phyloP scores from a whole-genome alignment of 2,888 invertebrate species.

The Aphelenchoides bicaudatus region DNA sequence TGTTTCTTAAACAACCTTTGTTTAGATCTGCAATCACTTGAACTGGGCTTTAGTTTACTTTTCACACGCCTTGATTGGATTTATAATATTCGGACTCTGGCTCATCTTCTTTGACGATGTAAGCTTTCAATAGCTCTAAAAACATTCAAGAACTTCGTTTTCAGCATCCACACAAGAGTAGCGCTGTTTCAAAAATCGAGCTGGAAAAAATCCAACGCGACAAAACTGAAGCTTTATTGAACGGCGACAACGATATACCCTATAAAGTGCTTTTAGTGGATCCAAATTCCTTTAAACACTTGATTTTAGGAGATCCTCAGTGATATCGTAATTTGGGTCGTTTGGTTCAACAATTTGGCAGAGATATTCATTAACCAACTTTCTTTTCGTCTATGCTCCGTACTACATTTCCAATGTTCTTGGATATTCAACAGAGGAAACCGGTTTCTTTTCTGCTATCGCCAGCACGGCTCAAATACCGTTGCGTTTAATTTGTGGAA shows the following conservation, averaged over 20 bases:
- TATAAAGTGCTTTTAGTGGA: slow-evolving; percentile 19
- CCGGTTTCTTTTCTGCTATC: slow-evolving; percentile 15
- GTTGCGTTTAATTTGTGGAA: slow-evolving; percentile 15
- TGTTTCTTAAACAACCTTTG: neutral
- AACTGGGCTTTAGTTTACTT: no score
- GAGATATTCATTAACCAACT: slow-evolving; percentile 20
- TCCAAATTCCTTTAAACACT: neutral
- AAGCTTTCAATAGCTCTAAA: no score
- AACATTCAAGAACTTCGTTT: no score
- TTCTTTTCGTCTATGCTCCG: slow-evolving; percentile 16
- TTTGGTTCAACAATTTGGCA: slow-evolving; percentile 19
- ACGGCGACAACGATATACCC: slow-evolving; percentile 23
- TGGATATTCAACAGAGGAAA: slow-evolving; percentile 9
- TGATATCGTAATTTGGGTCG: neutral
- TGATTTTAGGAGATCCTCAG: slow-evolving; percentile 14
- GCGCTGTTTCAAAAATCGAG: slow-evolving; percentile 22
- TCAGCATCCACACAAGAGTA: slow-evolving; percentile 21
- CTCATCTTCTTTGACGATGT: slow-evolving; percentile 2
- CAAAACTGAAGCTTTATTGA: slow-evolving; percentile 27
- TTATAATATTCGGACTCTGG: slow-evolving; percentile 3
- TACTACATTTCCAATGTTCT: slow-evolving; percentile 20
- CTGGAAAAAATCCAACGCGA: slow-evolving; percentile 31
- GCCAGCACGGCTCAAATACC: slow-evolving; percentile 7
- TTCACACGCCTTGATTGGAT: neutral
- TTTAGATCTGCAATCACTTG: slow-evolving; percentile 28